Percentiles rank a stretch among this genome's conserved stretches.
Evolutionary conservation across 2,888 invertebrate species (phyloP).

Genomic region (Drosophila pegasa): DNA sequence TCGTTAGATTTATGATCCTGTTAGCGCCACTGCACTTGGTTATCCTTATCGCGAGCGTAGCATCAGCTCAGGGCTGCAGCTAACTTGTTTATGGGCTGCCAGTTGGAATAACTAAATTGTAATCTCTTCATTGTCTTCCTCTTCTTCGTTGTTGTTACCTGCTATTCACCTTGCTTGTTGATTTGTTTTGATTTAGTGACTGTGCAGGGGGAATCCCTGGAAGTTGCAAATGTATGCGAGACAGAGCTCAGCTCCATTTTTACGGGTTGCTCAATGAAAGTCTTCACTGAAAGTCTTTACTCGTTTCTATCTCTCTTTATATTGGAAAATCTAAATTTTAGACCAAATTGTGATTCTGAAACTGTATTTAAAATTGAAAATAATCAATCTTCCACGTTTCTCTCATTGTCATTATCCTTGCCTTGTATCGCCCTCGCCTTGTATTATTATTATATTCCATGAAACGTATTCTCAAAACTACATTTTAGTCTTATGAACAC

Average conservation of each 20-base stretch:
- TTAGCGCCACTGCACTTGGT: conserved; percentile 80
- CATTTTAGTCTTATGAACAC: no score
- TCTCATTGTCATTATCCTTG: no score
- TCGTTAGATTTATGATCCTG: conserved; percentile 80
- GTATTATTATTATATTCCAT: no score
- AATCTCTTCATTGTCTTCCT: conserved; percentile 37
- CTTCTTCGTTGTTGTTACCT: conserved; percentile 44
- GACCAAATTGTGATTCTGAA: no score
- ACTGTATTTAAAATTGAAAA: no score
- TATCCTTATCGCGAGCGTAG: conserved; percentile 59
- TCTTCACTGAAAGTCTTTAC: not conserved
- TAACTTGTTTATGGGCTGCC: conserved; percentile 69
- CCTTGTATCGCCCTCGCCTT: no score
- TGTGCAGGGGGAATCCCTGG: conserved; percentile 25
- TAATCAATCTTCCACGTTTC: no score
- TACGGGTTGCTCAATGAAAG: conserved; percentile 1
- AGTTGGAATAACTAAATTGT: conserved; percentile 68
- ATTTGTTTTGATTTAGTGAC: conserved; percentile 53
- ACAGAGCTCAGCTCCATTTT: not conserved
- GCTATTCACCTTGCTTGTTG: conserved; percentile 49
- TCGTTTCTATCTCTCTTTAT: not conserved
- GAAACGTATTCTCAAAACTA: no score
- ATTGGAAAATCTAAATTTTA: conserved; percentile 2
- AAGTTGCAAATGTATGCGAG: conserved; percentile 9
- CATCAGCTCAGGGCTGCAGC: conserved; percentile 37